Evolutionary conservation across 2,888 invertebrate species (phyloP).

Genomic region (Buathra laborator): DNA sequence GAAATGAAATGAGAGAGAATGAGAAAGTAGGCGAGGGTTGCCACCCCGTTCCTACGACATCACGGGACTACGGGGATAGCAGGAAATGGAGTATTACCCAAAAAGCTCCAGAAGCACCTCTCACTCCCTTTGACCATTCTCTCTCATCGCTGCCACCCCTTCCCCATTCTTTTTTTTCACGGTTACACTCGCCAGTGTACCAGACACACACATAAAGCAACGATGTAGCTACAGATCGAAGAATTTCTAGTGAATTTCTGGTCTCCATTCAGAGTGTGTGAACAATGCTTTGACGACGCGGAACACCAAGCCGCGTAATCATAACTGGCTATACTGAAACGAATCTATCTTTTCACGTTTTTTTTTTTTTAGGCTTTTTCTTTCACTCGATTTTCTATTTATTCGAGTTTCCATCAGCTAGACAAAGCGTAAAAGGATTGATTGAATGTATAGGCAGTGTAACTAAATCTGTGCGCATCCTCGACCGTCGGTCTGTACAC

Average conservation of each 20-base stretch:
- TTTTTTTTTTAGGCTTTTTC: conserved; percentile 22
- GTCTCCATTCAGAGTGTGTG: conserved; percentile 30
- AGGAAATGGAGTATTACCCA: conserved; percentile 51
- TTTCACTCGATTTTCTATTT: conserved; percentile 34
- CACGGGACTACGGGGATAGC: neutral
- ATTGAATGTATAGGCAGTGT: conserved; percentile 50
- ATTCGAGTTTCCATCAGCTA: conserved; percentile 51
- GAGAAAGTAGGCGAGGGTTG: neutral
- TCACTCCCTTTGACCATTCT: conserved; percentile 37
- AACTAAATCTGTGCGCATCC: conserved; percentile 44
- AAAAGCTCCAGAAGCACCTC: conserved; percentile 45
- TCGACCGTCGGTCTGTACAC: conserved; percentile 13
- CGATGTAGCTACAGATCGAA: conserved; percentile 41
- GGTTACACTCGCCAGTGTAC: neutral
- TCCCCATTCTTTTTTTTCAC: neutral
- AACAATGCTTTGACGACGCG: conserved; percentile 53
- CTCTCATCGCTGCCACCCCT: neutral
- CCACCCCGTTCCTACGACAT: neutral
- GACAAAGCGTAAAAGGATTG: conserved; percentile 43
- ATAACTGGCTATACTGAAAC: conserved; percentile 62
- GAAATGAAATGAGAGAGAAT: conserved; percentile 68
- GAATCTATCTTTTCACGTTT: conserved; percentile 42
- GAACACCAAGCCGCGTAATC: conserved; percentile 56
- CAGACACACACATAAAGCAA: conserved; percentile 12
- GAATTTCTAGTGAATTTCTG: conserved; percentile 26